These are phyloP conservation scores for Pseudomyrmex pallidus DNA, from an alignment of 1,140 invertebrate species.

Conservation along the genomic window DNA sequence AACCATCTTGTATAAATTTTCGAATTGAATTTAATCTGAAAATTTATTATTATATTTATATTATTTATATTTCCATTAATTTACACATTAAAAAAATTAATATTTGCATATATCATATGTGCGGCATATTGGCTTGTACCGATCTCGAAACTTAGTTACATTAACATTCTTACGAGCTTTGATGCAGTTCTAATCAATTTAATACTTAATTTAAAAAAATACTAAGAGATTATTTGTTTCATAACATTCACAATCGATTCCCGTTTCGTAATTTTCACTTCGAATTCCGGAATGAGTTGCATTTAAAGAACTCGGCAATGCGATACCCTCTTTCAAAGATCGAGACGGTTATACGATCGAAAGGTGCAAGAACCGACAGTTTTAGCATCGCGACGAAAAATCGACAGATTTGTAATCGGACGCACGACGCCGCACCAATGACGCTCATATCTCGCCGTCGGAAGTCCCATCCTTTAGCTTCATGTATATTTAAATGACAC, in stretches of 20 bases:
- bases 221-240: too few species aligned
- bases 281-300: not conserved
- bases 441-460: conserved; percentile 3
- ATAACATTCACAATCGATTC: not conserved
- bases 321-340: not conserved
- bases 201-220: not conserved
- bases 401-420: conserved; percentile 1
- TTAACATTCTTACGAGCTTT: too few species aligned
- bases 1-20: too few species aligned
- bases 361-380: conserved; percentile 1
- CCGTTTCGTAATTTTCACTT: not conserved
- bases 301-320: not conserved
- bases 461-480: conserved; percentile 59
- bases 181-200: not conserved
- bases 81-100: too few species aligned
- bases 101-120: too few species aligned
- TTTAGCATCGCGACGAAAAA: not conserved
- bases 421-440: not conserved
- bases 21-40: too few species aligned
- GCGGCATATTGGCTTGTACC: too few species aligned
- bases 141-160: too few species aligned
- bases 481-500: conserved; percentile 71
- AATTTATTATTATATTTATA: too few species aligned
- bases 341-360: too few species aligned
- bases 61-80: too few species aligned